Evolutionary conservation across 2,888 invertebrate genomes (phyloP).

Genomic region (Meiosimyza platycephala): DNA sequence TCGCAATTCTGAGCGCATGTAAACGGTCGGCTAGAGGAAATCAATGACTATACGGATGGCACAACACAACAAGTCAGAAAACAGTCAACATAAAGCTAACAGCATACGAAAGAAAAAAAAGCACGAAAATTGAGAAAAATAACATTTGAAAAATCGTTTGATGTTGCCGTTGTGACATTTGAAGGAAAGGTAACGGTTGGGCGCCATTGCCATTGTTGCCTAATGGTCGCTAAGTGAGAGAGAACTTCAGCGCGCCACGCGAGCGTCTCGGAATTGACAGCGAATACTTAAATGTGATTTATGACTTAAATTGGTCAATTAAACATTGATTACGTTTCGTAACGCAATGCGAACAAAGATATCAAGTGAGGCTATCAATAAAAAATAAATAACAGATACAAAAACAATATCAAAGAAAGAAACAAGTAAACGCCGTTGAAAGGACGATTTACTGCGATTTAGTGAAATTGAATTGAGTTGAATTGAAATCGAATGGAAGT

Average conservation of each 20-base stretch:
- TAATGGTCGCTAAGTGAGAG: not conserved
- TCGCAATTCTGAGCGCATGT: not conserved
- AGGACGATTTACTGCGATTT: slow-evolving; percentile 20
- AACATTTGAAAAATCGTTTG: slow-evolving; percentile 26
- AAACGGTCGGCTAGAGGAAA: too few species aligned
- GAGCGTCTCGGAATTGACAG: slow-evolving; percentile 17
- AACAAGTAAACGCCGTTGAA: not conserved
- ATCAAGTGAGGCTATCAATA: too few species aligned
- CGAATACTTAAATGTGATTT: slow-evolving; percentile 55
- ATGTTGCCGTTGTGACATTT: slow-evolving; percentile 24
- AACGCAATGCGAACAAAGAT: not conserved
- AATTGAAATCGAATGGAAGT: not conserved
- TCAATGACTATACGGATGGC: too few species aligned
- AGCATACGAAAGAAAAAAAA: not conserved
- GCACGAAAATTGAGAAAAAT: slow-evolving; percentile 6
- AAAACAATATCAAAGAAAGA: too few species aligned
- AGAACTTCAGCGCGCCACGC: slow-evolving; percentile 35
- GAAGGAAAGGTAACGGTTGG: not conserved
- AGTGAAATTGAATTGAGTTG: slow-evolving; percentile 25
- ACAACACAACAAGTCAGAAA: not conserved
- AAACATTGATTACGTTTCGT: slow-evolving; percentile 54
- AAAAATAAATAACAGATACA: slow-evolving; percentile 1
- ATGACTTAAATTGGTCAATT: slow-evolving; percentile 58
- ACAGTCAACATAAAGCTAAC: not conserved
- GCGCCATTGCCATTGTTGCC: slow-evolving; percentile 18